phyloP scores from a whole-genome alignment of 2,888 invertebrate genomes.

The Callyntrura sp. region DNA sequence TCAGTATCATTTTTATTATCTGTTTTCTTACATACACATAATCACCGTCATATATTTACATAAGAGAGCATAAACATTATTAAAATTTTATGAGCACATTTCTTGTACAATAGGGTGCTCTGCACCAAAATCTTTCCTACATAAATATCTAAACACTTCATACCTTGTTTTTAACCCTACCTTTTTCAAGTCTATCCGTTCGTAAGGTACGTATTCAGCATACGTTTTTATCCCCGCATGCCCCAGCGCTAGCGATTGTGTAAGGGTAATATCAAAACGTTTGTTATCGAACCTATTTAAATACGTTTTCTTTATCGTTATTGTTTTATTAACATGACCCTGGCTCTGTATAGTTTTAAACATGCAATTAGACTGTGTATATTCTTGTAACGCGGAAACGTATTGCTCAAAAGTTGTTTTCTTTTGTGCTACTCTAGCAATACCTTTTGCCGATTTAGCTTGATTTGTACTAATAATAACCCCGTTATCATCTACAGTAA shows the following conservation, averaged over 20 bases:
- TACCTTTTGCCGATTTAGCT: constrained; percentile 67
- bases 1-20: no score
- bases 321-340: constrained; percentile 25
- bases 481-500: not conserved
- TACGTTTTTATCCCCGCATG: constrained; percentile 72
- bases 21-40: no score
- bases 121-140: not conserved
- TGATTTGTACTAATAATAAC: not conserved
- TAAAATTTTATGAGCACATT: not conserved
- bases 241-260: constrained; percentile 54
- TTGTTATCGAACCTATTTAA: constrained; percentile 71
- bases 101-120: not conserved
- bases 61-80: no score
- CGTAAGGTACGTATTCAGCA: not conserved
- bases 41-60: no score
- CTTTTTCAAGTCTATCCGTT: constrained; percentile 25
- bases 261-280: constrained; percentile 4
- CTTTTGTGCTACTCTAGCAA: constrained; percentile 1
- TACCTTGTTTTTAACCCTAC: not conserved
- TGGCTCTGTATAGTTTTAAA: constrained; percentile 43
- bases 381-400: constrained; percentile 4
- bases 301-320: constrained; percentile 32
- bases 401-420: constrained; percentile 25
- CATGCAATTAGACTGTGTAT: no score
- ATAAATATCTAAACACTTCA: constrained; percentile 15